Evolutionary conservation across 2,113 vertebrate species (phyloP).

Genomic region (Poecilia latipinna): DNA sequence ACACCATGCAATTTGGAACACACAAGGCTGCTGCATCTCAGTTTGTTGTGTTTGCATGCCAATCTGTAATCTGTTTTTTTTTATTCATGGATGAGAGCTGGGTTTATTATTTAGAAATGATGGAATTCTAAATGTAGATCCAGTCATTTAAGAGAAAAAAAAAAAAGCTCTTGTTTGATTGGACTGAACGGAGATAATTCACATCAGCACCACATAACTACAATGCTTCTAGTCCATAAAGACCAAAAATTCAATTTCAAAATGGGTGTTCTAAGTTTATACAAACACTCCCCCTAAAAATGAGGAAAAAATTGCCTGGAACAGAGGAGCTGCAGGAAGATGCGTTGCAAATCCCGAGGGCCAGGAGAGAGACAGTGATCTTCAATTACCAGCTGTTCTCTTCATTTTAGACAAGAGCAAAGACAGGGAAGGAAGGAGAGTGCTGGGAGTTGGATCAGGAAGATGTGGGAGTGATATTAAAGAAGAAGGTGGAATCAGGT

Average conservation of each 20-base stretch:
- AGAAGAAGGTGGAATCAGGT: constrained; percentile 5
- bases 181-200: constrained; percentile 58
- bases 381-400: constrained; percentile 83
- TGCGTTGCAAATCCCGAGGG: constrained; percentile 75
- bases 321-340: constrained; percentile 65
- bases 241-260: constrained; percentile 81
- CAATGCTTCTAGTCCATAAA: constrained; percentile 59
- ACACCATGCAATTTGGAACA: background rate
- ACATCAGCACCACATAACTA: constrained; percentile 64
- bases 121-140: constrained; percentile 5
- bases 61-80: constrained; percentile 10
- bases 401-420: constrained; percentile 80
- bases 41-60: background rate
- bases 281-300: constrained; percentile 47
- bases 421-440: constrained; percentile 34
- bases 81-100: background rate
- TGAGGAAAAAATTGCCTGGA: constrained; percentile 52
- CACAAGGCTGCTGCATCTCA: background rate
- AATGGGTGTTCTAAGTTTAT: constrained; percentile 71
- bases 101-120: constrained; percentile 6
- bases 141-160: constrained; percentile 10
- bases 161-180: constrained; percentile 47
- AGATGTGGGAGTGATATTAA: background rate
- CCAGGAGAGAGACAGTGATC: constrained; percentile 82
- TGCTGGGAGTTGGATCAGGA: constrained; percentile 13